phyloP scores from a whole-genome alignment of 1,140 invertebrate species.

The Ectropis grisescens region DNA sequence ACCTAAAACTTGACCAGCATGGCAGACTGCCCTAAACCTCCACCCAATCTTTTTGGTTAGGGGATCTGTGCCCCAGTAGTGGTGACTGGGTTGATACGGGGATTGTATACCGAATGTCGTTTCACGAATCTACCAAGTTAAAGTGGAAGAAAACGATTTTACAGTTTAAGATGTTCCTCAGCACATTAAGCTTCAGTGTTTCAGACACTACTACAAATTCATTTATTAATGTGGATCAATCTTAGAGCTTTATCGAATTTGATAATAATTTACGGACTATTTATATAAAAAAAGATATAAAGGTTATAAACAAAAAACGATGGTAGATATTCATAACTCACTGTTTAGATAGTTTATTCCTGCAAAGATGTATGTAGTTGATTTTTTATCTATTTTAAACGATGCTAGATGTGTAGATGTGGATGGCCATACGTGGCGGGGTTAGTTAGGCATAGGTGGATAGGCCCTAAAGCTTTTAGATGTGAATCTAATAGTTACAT shows the following conservation, averaged over 20 bases:
- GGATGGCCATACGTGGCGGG: constrained; percentile 28
- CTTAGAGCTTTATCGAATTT: constrained; percentile 69
- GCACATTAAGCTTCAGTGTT: constrained; percentile 20
- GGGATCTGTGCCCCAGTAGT: too few species aligned
- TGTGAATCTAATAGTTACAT: constrained; percentile 47
- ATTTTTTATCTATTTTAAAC: constrained; percentile 59
- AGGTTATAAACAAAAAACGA: constrained; percentile 23
- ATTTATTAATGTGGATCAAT: constrained; percentile 66
- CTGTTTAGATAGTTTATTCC: constrained; percentile 54
- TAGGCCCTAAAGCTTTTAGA: constrained; percentile 58
- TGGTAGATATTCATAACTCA: constrained; percentile 44
- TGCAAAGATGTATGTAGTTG: constrained; percentile 49
- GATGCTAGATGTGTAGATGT: constrained; percentile 54
- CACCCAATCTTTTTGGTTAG: too few species aligned
- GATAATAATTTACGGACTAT: constrained; percentile 68
- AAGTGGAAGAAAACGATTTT: too few species aligned
- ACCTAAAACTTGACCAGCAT: too few species aligned
- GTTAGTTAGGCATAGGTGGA: constrained; percentile 30
- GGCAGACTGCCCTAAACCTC: too few species aligned
- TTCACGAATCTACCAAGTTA: too few species aligned
- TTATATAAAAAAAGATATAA: constrained; percentile 40
- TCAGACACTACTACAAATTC: too few species aligned
- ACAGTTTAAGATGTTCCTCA: constrained; percentile 2
- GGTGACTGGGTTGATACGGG: too few species aligned
- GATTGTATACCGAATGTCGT: too few species aligned